Evolutionary conservation across 1,140 invertebrate genomes (phyloP), one percentile per base, ranked within the genome.

Genomic region (Nomia melanderi): DNA sequence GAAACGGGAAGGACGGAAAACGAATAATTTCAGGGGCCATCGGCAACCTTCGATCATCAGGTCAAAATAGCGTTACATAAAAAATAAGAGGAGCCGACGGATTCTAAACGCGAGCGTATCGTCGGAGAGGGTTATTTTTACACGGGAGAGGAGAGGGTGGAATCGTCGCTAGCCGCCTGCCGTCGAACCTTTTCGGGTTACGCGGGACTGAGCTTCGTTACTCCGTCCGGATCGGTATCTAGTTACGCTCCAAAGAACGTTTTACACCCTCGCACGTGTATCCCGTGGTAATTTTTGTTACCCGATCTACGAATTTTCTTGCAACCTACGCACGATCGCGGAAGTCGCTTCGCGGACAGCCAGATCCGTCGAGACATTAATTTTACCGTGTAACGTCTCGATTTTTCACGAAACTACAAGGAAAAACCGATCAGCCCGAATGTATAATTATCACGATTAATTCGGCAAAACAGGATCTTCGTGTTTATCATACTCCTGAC

Each of bases 121-220:
- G 72, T 47, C 53, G 59, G 69, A 71, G 81, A 88, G 86, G 87
- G 87, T 90, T 92, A 92, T 92, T 92, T 92, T 91, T 92, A 90
- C 69, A 72, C 86, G 74, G 59, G 77, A 67, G 83, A 73, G 72
- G 75, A 79, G 76, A 79, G 85, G 71, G 74, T 77, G 72, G 66
- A 71, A 76, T 79, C 60, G 76, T 77, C 62, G 72, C 73, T 69
- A 62, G 70, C 50, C 53, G 73, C 54, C 62, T 44, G 82, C 56
- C 69, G 54, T 50, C 90, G 87, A 85, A 87, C 91, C 91, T 89
- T 92, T 92, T 92, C 89, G 90, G 90, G 91, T 90, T 89, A 91
- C 85, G 86, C 86, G 81, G 80, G 84, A 66, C 63, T 77, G 74
- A 77, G 57, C 76, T 79, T 82, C 84, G 83, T 81, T 81, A 75